phyloP scores from a whole-genome alignment of 2,797 vertebrate species.

The Tolypeutes matacus region DNA sequence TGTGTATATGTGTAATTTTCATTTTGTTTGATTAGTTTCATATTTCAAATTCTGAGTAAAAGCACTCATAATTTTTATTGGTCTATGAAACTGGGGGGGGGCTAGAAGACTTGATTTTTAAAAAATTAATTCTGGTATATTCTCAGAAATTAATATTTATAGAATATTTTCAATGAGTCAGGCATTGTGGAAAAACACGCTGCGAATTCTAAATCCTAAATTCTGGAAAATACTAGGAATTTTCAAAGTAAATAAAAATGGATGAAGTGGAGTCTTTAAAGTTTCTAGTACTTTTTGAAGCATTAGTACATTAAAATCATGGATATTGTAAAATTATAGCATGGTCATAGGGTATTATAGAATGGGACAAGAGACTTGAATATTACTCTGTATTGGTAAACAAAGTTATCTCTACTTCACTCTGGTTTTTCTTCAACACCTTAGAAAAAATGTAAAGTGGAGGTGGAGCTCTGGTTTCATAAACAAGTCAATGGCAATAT shows the following conservation, averaged over 20 bases:
- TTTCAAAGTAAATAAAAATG: slow-evolving; percentile 28
- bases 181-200: background rate
- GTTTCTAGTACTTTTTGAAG: background rate
- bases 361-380: background rate
- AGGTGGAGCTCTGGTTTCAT: background rate
- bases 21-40: slow-evolving; percentile 31
- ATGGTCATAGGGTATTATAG: background rate
- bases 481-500: background rate
- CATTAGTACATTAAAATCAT: background rate
- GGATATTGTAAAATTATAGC: background rate
- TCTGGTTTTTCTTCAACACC: background rate
- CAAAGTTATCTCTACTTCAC: background rate
- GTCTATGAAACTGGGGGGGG: background rate
- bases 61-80: background rate
- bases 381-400: background rate
- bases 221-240: background rate
- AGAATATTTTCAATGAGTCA: background rate
- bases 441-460: background rate
- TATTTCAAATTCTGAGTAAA: slow-evolving; percentile 42
- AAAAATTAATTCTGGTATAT: slow-evolving; percentile 1
- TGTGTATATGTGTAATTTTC: background rate
- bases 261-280: background rate
- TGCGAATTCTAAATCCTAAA: slow-evolving; percentile 25
- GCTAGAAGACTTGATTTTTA: slow-evolving; percentile 48
- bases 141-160: slow-evolving; percentile 54